These are phyloP conservation scores for Tuta absoluta DNA, from an alignment of 2,888 invertebrate genomes.

Conservation along the genomic window DNA sequence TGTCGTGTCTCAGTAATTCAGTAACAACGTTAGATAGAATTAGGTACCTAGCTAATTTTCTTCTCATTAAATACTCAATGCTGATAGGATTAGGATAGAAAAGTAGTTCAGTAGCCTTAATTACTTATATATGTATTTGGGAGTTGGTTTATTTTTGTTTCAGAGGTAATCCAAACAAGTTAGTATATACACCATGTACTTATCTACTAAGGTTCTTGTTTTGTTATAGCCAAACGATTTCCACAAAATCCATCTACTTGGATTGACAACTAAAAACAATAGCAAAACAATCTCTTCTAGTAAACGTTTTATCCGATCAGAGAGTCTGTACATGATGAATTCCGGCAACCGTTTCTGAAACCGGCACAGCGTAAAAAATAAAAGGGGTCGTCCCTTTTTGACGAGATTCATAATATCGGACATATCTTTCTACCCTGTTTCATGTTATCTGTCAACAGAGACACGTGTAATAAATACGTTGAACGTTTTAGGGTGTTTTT, in stretches of 20 bases:
- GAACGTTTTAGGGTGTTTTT: constrained; percentile 4
- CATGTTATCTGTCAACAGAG: constrained; percentile 24
- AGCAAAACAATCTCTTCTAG: not conserved
- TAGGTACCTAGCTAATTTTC: too few species aligned
- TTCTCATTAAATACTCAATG: too few species aligned
- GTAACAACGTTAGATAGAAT: not conserved
- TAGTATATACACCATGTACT: too few species aligned
- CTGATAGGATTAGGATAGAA: too few species aligned
- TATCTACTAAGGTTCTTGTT: not conserved
- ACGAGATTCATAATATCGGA: constrained; percentile 28
- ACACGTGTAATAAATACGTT: constrained; percentile 21
- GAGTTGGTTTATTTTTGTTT: too few species aligned
- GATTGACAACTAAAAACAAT: not conserved
- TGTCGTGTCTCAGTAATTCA: too few species aligned
- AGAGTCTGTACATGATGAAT: constrained; percentile 24
- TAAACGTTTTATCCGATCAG: constrained; percentile 17
- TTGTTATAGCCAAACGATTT: not conserved
- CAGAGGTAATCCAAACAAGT: too few species aligned
- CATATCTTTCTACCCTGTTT: constrained; percentile 21
- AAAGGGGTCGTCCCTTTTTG: constrained; percentile 26
- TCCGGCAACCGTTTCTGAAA: constrained; percentile 16
- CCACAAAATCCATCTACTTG: not conserved
- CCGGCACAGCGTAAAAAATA: constrained; percentile 25
- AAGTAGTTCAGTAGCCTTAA: too few species aligned
- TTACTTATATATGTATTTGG: too few species aligned